Base-by-base conservation (phyloP, 2,797 vertebrate species). In the Paramormyrops hopkinsi region DNA sequence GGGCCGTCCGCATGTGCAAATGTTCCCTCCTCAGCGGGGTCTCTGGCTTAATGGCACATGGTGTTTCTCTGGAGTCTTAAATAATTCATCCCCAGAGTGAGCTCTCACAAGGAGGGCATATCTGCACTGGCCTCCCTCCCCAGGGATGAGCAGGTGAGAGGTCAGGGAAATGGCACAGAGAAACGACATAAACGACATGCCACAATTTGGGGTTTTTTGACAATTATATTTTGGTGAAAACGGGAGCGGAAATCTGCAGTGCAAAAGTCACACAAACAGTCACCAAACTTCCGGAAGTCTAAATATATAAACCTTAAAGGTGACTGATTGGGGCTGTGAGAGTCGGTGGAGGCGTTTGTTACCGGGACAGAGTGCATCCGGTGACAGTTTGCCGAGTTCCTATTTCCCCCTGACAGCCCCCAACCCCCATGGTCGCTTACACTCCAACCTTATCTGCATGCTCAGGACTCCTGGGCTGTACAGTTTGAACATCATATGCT, bases 71-170 rank as follows among this genome's bases (percentile, higher is more conserved):
- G 90, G 9, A 50, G 59, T 89, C 92, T 83, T 95, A 90, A 95
- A 96, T 96, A 93, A 95, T 95, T 95, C 89, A 96, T 94, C 92
- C 93, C 93, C 90, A 89, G 90, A 92, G 91, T 92, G 87, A 92
- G 91, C 93, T 94, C 93, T 91, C 91, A 29, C 44, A 46, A 91
- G 25, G 91, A 85, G 86, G 92, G 92, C 93, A 92, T 90, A 41
- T 92, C 92, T 93, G 92, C 90, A 41, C 93, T 91, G 90, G 48
- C 86, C 89, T 37, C 87, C 25, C 46, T 17, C 88, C 69, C 56
- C 56, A 33, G 56, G 54, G 69, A 22, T 22, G 50, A 44, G 29
- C 88, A 48, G 56, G 56, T 69, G 54, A 69, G 33, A 73, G 25
- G 48, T 41, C 25, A 87, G 29, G 19, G 54, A 56, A 33, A 86